Evolutionary conservation across 2,797 vertebrate species (phyloP), one percentile per base, ranked within the genome.

Genomic region (Neosilurus mollespiculum): DNA sequence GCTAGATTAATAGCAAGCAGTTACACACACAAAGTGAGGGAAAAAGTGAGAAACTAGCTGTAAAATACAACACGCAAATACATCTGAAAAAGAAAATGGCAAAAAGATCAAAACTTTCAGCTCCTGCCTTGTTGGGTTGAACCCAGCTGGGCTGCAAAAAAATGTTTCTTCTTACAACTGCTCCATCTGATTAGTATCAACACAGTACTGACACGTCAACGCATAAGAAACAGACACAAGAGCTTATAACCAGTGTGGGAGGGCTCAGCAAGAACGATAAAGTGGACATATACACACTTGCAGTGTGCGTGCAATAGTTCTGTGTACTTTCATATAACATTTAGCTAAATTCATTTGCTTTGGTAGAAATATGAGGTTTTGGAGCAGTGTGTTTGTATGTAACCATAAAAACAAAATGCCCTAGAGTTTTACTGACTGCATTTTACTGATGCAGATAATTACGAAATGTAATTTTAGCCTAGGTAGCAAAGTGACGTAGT

Each of bases 151-250:
- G 76, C 66, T 49, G 67, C 67, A 70, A 18, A 86, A 87, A 92
- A 88, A 90, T 87, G 89, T 84, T 91, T 90, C 89, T 88, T 85
- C 72, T 62, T 77, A 64, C n/a, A 84, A 70, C 84, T 92, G 92
- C 89, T 92, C 89, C 84, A 85, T 88, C 90, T 84, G 86, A 94
- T 93, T 89, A 93, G 85, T 81, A 59, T 93, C 91, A 92, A 88
- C 86, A 88, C 86, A 89, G 87, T 84, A 61, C 76, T 92, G 92
- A 93, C 91, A 91, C 80, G 84, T 91, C 89, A 92, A 91, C 71
- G 85, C 83, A 89, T 87, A 89, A 90, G 87, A 91, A 91, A 88
- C 90, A 84, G 75, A 85, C 80, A 66, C 84, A 82, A 87, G 71
- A 82, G 85, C 87, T 90, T 88, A 88, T 83, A 87, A 89, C 89